Base-by-base conservation (phyloP, 2,888 invertebrate genomes). In the Tuta absoluta region DNA sequence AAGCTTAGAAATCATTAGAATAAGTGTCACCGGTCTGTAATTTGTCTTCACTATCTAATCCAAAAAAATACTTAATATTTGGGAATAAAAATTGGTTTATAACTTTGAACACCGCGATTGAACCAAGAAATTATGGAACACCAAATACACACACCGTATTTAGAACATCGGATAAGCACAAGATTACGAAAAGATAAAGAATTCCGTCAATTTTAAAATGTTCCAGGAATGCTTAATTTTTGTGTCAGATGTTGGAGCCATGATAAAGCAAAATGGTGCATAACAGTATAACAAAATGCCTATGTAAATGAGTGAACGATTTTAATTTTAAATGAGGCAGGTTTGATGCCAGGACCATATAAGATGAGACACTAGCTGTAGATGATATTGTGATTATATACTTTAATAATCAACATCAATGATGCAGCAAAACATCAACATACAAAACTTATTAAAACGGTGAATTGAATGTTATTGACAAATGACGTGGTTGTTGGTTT, bases 241-340 rank as follows among this genome's bases (percentile, higher is more conserved):
- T 56, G 67, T 67, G 64, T 69, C 59, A 64, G 69, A 71, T 70
- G 63, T 28, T 58, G 59, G 60, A 53, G 58, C n/a, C 11, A 51
- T 49, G 64, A 67, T 71, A 70, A 66, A 66, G 57, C 67, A 66
- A 67, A 71, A 71, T 69, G 65, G 68, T 68, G 69, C 61, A 67
- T 68, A 68, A 65, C 71, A 67, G 67, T 63, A 70, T 69, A 74
- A 80, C 79, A 78, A 78, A 84, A 84, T 82, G 67, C 79, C 79
- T 77, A 84, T 85, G 84, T 70, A 80, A 85, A 85, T 85, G 66
- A 72, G 63, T 64, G 64, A 71, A 72, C 73, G 78, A 83, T 84
- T 83, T 82, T 77, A 79, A 66, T 81, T 82, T 82, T 74, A 81
- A 83, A 83, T 82, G 76, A 75, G 75, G 75, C 74, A 68, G 70